A percentile compares a stretch with the other conserved stretches of the same genome.
Conservation (phyloP, 2,888 invertebrate species). For the Tiliacea citrago region DNA sequence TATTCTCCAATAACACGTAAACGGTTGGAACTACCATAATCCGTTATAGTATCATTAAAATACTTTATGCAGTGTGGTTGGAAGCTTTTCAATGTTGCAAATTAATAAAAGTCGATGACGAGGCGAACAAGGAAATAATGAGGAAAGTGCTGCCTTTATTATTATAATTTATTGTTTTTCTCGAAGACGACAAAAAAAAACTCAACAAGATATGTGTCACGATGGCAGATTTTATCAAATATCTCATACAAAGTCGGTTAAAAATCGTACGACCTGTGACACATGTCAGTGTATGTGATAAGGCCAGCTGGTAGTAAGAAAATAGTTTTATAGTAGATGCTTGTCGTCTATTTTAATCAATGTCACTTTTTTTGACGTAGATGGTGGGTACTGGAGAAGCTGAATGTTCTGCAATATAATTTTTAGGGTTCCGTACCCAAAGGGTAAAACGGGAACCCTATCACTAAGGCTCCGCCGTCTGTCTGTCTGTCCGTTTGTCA, state of each 20-base stretch:
- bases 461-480: no score
- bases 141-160: slow-evolving; percentile 38
- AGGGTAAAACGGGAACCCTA: no score
- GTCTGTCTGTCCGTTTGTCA: no score
- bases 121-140: slow-evolving; percentile 48
- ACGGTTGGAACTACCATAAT: slow-evolving; percentile 31
- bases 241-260: not conserved
- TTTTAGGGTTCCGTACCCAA: no score
- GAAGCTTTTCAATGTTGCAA: slow-evolving; percentile 67
- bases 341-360: slow-evolving; percentile 50
- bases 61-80: slow-evolving; percentile 50
- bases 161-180: slow-evolving; percentile 42
- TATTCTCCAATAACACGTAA: slow-evolving; percentile 23
- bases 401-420: slow-evolving; percentile 12
- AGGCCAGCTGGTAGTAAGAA: slow-evolving; percentile 11
- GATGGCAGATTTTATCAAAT: not conserved
- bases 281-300: slow-evolving; percentile 11
- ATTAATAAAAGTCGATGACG: slow-evolving; percentile 63
- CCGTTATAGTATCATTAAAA: slow-evolving; percentile 44
- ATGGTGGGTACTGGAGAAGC: slow-evolving; percentile 22
- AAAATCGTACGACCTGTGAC: slow-evolving; percentile 4
- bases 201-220: slow-evolving; percentile 2
- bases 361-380: slow-evolving; percentile 41
- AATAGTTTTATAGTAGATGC: slow-evolving; percentile 37
- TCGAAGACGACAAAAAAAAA: slow-evolving; percentile 23